Evolutionary conservation across 2,113 vertebrate species (phyloP).

Genomic region (Canis aureus): DNA sequence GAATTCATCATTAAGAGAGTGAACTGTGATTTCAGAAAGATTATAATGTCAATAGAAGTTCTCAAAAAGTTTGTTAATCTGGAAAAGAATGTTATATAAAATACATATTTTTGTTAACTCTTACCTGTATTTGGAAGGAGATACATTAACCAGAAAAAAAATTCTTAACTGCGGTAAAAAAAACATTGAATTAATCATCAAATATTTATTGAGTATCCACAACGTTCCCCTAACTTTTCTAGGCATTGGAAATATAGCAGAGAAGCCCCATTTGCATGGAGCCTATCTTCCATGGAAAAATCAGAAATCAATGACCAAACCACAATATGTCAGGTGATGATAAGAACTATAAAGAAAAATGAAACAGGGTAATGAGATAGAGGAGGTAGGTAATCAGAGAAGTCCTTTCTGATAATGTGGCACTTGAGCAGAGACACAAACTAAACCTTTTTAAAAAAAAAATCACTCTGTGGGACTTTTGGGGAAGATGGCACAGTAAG

Average conservation of each 20-base stretch:
- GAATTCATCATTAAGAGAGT: not conserved
- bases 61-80: not conserved
- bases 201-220: not conserved
- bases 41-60: not conserved
- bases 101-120: not conserved
- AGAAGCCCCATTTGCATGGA: too few relatives aligned
- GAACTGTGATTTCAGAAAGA: slow-evolving; percentile 16
- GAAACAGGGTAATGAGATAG: not conserved
- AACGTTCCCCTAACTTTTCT: not conserved
- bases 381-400: not conserved
- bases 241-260: not conserved
- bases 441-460: not conserved
- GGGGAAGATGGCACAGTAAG: not conserved
- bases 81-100: not conserved
- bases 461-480: not conserved
- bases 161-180: not conserved
- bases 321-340: not conserved
- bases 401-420: not conserved
- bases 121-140: not conserved
- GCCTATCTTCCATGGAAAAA: not conserved
- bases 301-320: not conserved
- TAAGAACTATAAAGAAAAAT: not conserved
- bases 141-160: not conserved
- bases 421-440: not conserved
- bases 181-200: not conserved